Conservation (phyloP, 2,888 invertebrate genomes). For the Dicycla oo region DNA sequence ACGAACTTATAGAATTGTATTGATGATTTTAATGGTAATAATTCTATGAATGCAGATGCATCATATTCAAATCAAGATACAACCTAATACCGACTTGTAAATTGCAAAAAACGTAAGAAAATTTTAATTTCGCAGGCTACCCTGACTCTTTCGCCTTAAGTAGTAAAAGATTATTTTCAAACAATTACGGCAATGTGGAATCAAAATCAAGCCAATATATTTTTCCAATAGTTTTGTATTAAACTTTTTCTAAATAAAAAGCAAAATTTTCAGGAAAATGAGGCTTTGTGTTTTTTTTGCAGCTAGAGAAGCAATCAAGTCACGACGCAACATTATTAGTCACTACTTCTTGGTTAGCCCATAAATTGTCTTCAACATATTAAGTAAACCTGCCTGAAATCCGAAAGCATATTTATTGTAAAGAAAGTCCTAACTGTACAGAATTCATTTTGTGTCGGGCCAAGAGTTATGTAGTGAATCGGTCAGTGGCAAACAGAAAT, state of each 20-base stretch:
- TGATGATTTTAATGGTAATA: no score
- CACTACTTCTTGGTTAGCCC: background rate
- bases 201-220: background rate
- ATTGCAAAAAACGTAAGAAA: no score
- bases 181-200: background rate
- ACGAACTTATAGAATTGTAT: no score
- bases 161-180: background rate
- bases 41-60: no score
- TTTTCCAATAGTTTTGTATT: background rate
- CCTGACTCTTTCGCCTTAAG: no score
- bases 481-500: conserved; percentile 67
- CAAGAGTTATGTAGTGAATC: conserved; percentile 57
- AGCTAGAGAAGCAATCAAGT: background rate
- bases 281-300: background rate
- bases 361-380: conserved; percentile 26
- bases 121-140: no score
- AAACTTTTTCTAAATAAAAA: background rate
- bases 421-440: conserved; percentile 38
- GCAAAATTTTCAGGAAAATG: background rate
- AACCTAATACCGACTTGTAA: no score
- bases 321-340: background rate
- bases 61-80: no score
- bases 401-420: conserved; percentile 24
- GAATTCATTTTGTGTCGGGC: conserved; percentile 52
- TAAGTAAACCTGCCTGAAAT: conserved; percentile 34